Conservation (phyloP, 2,888 invertebrate genomes). For the Drosophila picticornis region DNA sequence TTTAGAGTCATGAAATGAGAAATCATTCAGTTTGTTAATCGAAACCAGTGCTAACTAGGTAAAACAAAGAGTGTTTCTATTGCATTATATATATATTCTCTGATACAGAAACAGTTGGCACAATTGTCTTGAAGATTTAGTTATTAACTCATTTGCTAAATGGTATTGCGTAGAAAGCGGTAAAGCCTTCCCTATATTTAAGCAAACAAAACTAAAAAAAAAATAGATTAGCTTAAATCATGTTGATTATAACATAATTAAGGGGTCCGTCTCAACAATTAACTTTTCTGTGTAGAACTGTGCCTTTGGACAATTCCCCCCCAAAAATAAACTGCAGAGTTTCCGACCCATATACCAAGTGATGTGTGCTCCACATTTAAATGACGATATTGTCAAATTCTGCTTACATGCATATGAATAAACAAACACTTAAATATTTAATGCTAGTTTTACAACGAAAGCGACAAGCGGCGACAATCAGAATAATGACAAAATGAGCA, state of each 20-base stretch:
- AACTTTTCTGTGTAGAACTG: background rate
- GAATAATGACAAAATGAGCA: constrained; percentile 74
- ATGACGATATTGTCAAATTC: constrained; percentile 24
- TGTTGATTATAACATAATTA: background rate
- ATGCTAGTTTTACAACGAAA: constrained; percentile 54
- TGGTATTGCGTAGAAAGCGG: background rate
- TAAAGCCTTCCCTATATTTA: background rate
- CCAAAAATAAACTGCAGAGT: background rate
- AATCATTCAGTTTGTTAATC: constrained; percentile 28
- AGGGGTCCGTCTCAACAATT: background rate
- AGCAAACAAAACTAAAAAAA: background rate
- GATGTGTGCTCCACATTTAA: constrained; percentile 54
- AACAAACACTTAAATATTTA: constrained; percentile 57
- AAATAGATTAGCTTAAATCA: background rate
- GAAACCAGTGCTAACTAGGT: background rate
- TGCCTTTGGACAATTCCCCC: background rate
- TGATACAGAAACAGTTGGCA: background rate
- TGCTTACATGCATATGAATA: constrained; percentile 48
- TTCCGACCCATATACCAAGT: constrained; percentile 41
- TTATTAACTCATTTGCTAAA: background rate
- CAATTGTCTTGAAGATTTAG: background rate
- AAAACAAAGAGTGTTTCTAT: constrained; percentile 22
- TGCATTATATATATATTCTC: background rate
- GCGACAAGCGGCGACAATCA: constrained; percentile 53
- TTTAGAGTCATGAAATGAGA: constrained; percentile 69